A percentile compares a stretch with the other conserved stretches of the same genome.
Conservation (phyloP, 1,140 invertebrate species). For the Philaenus spumarius region DNA sequence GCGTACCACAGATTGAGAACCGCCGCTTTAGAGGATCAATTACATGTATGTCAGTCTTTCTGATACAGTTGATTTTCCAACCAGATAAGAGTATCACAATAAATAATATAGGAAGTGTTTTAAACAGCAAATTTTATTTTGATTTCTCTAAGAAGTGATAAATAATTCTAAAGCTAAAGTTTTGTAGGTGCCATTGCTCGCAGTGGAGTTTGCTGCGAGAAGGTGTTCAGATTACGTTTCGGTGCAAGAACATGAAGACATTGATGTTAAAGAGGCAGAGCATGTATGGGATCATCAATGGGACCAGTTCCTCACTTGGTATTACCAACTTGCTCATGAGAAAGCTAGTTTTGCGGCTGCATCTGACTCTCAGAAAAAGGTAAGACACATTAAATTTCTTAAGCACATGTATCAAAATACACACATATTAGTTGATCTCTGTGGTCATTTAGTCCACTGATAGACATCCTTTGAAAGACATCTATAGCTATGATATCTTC, state of each 20-base stretch:
- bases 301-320: conserved; percentile 76
- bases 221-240: conserved; percentile 68
- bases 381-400: too few relatives aligned
- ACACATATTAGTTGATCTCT: conserved; percentile 34
- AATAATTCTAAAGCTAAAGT: too few relatives aligned
- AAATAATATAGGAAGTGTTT: too few relatives aligned
- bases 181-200: conserved; percentile 49
- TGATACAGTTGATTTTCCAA: too few relatives aligned
- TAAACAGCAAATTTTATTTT: too few relatives aligned
- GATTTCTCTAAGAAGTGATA: too few relatives aligned
- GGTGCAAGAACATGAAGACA: conserved; percentile 73
- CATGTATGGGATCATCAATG: conserved; percentile 75
- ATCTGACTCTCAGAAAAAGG: conserved; percentile 34
- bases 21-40: too few relatives aligned
- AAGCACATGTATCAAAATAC: conserved; percentile 40
- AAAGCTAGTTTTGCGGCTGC: conserved; percentile 45
- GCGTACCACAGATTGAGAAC: too few relatives aligned
- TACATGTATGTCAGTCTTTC: too few relatives aligned
- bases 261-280: conserved; percentile 62
- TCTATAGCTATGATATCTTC: too few relatives aligned
- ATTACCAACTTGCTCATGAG: conserved; percentile 62
- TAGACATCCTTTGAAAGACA: neutral
- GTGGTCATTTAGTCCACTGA: conserved; percentile 18
- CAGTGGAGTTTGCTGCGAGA: conserved; percentile 71
- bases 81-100: too few relatives aligned